Percentiles rank a stretch among this genome's conserved stretches.
Conservation (phyloP, 2,113 vertebrate genomes). For the Aspidoscelis tigris region DNA sequence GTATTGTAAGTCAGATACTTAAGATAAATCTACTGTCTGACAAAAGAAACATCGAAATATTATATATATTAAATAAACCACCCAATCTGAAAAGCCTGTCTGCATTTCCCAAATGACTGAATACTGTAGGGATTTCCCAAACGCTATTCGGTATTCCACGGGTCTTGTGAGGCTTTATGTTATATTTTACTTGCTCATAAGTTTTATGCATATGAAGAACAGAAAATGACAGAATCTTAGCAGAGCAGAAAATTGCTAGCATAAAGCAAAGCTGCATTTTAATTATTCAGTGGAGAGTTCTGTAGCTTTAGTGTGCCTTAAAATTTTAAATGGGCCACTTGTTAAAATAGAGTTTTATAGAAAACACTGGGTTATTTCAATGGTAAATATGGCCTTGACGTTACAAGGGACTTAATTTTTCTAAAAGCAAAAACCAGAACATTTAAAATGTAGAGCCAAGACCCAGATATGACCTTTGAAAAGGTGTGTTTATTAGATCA, state of each 20-base stretch:
- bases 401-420: constrained; percentile 38
- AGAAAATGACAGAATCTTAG: constrained; percentile 41
- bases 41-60: background rate
- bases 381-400: constrained; percentile 51
- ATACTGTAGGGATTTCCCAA: background rate
- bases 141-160: background rate
- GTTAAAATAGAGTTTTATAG: constrained; percentile 58
- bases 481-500: background rate
- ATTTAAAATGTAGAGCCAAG: constrained; percentile 47
- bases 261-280: constrained; percentile 58
- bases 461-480: constrained; percentile 46
- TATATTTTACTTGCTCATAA: constrained; percentile 47
- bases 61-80: constrained; percentile 7
- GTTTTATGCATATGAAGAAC: background rate
- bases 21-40: background rate
- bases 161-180: constrained; percentile 8
- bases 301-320: constrained; percentile 45
- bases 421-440: constrained; percentile 17
- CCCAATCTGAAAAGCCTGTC: background rate
- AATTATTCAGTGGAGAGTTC: constrained; percentile 61
- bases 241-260: constrained; percentile 64
- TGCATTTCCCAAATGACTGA: constrained; percentile 18
- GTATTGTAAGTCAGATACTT: background rate
- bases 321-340: constrained; percentile 48
- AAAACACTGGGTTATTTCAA: background rate